Percentiles rank a stretch among this genome's conserved stretches.
phyloP scores from a whole-genome alignment of 2,888 invertebrate genomes.

The Lutraria lutraria region DNA sequence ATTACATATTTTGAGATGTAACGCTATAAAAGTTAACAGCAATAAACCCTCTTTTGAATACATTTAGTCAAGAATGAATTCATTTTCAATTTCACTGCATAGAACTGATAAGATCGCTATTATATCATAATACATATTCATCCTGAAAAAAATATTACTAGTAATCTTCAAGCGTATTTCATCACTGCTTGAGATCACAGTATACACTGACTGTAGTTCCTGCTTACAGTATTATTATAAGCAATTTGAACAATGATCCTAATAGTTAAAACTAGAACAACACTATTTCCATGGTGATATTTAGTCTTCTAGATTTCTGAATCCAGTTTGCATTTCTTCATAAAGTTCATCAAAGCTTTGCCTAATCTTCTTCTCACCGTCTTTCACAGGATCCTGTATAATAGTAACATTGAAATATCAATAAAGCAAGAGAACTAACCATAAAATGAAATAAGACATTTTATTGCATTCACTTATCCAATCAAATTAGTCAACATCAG shows the following conservation, averaged over 20 bases:
- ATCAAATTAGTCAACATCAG: too few species aligned
- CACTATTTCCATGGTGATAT: background rate
- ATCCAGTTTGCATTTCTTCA: conserved; percentile 98
- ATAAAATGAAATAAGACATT: too few species aligned
- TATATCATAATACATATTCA: background rate
- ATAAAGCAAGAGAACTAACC: too few species aligned
- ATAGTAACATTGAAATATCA: too few species aligned
- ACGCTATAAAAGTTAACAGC: too few species aligned
- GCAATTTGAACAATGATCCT: conserved; percentile 5
- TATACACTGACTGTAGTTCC: background rate
- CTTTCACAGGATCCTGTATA: conserved; percentile 95
- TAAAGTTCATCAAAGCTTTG: conserved; percentile 98
- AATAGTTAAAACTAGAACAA: background rate
- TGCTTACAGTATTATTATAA: background rate
- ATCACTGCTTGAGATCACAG: background rate
- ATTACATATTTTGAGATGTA: too few species aligned
- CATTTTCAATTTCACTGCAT: background rate
- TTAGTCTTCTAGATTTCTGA: conserved; percentile 98
- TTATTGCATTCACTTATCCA: too few species aligned
- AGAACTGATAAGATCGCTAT: background rate
- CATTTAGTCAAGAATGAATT: background rate
- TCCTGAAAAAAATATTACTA: background rate
- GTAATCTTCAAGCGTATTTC: background rate
- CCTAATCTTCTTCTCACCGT: conserved; percentile 98
- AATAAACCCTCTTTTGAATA: too few species aligned